Evolutionary conservation across 2,888 invertebrate species (phyloP), one percentile per base, ranked within the genome.

Genomic region (Eupsilia transversa): DNA sequence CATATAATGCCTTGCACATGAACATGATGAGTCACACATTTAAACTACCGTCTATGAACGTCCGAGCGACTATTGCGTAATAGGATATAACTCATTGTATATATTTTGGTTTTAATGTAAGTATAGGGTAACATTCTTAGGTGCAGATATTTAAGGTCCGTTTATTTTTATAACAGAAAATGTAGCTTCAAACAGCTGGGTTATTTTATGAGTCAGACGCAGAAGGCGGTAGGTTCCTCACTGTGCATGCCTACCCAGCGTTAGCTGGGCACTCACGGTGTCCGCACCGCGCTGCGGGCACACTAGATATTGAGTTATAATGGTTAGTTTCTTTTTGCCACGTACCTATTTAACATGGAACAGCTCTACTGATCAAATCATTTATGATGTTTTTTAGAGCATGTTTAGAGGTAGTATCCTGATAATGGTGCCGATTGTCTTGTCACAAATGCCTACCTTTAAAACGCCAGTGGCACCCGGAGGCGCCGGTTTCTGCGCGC

Each of bases 1-100:
- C n/a, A n/a, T n/a, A n/a, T 83, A n/a, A 80, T 81, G 83, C 85
- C 74, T 84, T 85, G 81, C 82, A 71, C 76, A 76, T 78, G 80
- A 74, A 68, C 79, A 72, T 74, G 80, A 70, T 72, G 61, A 64
- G 61, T 64, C 56, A 64, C 43, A 67, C 57, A 33, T 38, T 38
- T 33, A 64, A 59, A 59, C 60, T 60, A 54, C 64, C 70, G 59
- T 30, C 35, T 46, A 23, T 43, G 23, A n/a, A n/a, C 35, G 52
- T 20, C 57, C 17, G n/a, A 67, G 72, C 38, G 46, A 46, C 52
- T 56, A 35, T 67, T 66, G 57, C 35, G n/a, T 38, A 46, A 17
- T 43, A 64, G 23, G 35, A 59, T 74, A n/a, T 4, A 10, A 20
- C 20, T 46, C 20, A 30, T 46, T 23, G 23, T 33, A 6, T 14